These are phyloP conservation scores for Acipenser ruthenus DNA, from an alignment of 2,797 vertebrate species.

Conservation along the genomic window DNA sequence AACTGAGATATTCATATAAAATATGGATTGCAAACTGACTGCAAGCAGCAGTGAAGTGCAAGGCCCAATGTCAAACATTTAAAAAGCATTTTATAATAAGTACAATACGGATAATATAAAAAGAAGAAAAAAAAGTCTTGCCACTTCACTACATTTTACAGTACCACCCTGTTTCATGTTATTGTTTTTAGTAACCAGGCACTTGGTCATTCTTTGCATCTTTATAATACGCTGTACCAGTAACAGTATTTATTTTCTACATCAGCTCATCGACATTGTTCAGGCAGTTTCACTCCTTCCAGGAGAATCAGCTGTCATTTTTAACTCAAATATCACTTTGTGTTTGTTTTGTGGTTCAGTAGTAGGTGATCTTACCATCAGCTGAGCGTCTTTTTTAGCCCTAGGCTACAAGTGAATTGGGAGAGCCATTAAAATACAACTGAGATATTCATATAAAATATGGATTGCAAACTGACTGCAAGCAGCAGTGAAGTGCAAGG, in stretches of 20 bases:
- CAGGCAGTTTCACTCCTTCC: no score
- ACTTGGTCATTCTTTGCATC: no score
- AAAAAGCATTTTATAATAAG: slow-evolving; percentile 2
- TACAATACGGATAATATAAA: no score
- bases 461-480: slow-evolving; percentile 9
- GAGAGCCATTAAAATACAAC: slow-evolving; percentile 24
- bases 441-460: slow-evolving; percentile 18
- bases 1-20: slow-evolving; percentile 18
- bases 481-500: slow-evolving; percentile 1
- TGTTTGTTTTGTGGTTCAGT: slow-evolving; percentile 11
- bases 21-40: slow-evolving; percentile 12
- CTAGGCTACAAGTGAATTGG: slow-evolving; percentile 25
- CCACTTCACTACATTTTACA: no score
- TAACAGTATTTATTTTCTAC: no score
- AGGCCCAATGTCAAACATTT: slow-evolving; percentile 14
- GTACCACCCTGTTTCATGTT: no score
- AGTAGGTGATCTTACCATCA: slow-evolving; percentile 4
- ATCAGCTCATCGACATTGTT: no score
- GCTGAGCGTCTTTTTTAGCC: slow-evolving; percentile 17
- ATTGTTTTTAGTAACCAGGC: no score
- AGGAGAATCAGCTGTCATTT: no score
- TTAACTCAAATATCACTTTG: slow-evolving; percentile 1
- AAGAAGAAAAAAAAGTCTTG: no score
- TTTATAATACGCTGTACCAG: no score
- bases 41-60: not conserved